Conservation (phyloP, 2,113 vertebrate species). For the Phalacrocorax aristotelis region DNA sequence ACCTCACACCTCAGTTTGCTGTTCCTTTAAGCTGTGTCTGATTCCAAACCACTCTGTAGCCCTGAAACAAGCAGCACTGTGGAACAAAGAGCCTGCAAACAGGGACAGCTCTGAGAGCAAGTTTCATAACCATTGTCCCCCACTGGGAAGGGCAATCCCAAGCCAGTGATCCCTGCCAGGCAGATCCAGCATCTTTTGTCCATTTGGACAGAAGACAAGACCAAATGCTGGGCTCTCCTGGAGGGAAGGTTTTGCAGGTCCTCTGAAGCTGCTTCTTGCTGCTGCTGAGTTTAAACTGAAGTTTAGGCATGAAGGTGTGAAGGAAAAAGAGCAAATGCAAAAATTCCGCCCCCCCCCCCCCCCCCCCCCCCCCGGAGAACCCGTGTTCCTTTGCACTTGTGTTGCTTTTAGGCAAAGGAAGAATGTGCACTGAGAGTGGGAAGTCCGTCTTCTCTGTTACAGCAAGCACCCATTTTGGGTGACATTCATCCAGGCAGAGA, state of each 20-base stretch:
- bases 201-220: constrained; percentile 33
- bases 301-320: not conserved
- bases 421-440: not conserved
- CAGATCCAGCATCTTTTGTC: constrained; percentile 37
- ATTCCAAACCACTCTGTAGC: not conserved
- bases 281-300: not conserved
- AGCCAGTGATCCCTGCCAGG: not conserved
- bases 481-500: not conserved
- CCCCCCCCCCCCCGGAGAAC: not conserved
- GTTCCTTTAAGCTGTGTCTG: not conserved
- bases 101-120: constrained; percentile 1
- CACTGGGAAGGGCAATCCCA: not conserved
- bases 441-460: not conserved
- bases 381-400: not conserved
- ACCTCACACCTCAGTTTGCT: not conserved
- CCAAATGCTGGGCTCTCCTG: not conserved
- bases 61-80: not conserved
- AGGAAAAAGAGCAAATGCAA: not conserved
- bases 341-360: not conserved
- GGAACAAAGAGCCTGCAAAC: constrained; percentile 18
- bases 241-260: constrained; percentile 19
- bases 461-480: not conserved
- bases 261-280: not conserved
- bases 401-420: not conserved
- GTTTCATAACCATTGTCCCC: constrained; percentile 35